phyloP scores from a whole-genome alignment of 2,113 vertebrate species.

The Lampris megalopsis region DNA sequence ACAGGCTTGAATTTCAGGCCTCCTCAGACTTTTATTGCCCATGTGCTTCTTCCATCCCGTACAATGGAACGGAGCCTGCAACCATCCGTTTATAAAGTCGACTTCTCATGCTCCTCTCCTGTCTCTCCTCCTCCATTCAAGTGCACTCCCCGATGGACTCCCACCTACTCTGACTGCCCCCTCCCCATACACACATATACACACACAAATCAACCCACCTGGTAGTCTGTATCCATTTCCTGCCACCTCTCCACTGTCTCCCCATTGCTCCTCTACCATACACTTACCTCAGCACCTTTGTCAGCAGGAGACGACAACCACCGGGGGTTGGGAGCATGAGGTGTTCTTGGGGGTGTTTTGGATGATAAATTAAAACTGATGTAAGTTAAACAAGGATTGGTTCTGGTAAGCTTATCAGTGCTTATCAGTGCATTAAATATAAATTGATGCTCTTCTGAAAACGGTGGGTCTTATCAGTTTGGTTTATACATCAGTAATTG shows the following conservation, averaged over 20 bases:
- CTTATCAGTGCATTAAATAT: too few relatives aligned
- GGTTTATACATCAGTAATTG: too few relatives aligned
- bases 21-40: too few relatives aligned
- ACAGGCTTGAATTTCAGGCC: too few relatives aligned
- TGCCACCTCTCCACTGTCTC: slow-evolving; percentile 5
- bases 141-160: slow-evolving; percentile 20
- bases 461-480: too few relatives aligned
- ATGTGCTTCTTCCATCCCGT: not conserved
- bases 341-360: not conserved
- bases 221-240: not conserved
- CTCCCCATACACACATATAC: slow-evolving; percentile 3
- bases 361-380: not conserved
- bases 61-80: slow-evolving; percentile 41
- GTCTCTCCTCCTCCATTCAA: slow-evolving; percentile 24
- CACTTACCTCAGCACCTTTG: not conserved
- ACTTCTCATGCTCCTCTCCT: slow-evolving; percentile 8
- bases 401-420: not conserved
- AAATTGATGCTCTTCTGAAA: too few relatives aligned
- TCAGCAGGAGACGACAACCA: slow-evolving; percentile 10
- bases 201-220: not conserved
- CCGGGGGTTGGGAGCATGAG: slow-evolving; percentile 7
- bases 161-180: not conserved
- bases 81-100: slow-evolving; percentile 17
- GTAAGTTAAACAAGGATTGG: not conserved
- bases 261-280: slow-evolving; percentile 15